Base-by-base conservation (phyloP, 2,113 vertebrate genomes). In the Tragelaphus buxtoni region DNA sequence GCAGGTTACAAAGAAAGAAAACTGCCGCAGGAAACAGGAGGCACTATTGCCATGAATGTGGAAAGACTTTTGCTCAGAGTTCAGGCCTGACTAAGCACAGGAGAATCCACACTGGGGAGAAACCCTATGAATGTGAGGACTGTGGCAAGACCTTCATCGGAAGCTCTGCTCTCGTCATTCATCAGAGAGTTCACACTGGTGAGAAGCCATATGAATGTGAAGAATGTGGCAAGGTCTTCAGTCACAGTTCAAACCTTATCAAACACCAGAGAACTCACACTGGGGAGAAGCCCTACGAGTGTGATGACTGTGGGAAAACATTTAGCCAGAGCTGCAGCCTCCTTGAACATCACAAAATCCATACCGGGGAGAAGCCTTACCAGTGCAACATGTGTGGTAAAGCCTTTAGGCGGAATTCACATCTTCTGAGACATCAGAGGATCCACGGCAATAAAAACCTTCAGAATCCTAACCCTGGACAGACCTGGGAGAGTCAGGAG, bases 141-240 rank as follows among this genome's bases (percentile, higher is more conserved):
- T 97, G 97, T 12, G 95, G 97, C 7, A 97, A 97, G 58, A 47
- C 95, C 92, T 97, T 97, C 55, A 96, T 96, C 0, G 94, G 94
- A 22, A 97, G 96, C 47, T 97, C 97, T 13, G 95, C 96, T 56
- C 96, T 97, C 0, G 49, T 96, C 86, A 97, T 96, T 58, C 96
- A 97, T 18, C 96, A 97, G 94, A 49, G 97, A 63, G 96, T 97
- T 13, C 97, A 97, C 92, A 97, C 97, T 45, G 96, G 97, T 0
- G 97, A 97, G 89, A 97, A 97, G 32, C 97, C 97, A 3, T 97
- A 97, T 24, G 97, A 92, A n/a, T 97, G 96, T 85, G 96, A 96
- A n/a, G 95, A 94, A 9, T 97, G 97, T 8, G 94, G 97, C 11
- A 97, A 97, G 42, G 95, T 81, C 49, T 97, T 97, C 24, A 96